These are phyloP conservation scores for Capitella teleta DNA, from an alignment of 1,140 invertebrate genomes.

Conservation along the genomic window DNA sequence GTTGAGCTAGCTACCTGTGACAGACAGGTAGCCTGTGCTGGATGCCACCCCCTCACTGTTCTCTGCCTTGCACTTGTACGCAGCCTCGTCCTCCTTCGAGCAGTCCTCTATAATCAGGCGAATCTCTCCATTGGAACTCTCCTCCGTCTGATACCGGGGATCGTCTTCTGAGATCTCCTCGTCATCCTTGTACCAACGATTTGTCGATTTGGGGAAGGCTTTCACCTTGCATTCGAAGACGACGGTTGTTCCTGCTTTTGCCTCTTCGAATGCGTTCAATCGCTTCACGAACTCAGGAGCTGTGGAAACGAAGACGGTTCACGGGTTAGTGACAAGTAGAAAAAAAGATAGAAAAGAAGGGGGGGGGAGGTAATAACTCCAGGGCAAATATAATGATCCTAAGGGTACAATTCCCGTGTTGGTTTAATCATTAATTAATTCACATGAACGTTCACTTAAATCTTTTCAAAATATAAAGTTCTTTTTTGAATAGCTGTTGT, in stretches of 20 bases:
- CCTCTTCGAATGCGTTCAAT: conserved; percentile 21
- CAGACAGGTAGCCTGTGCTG: conserved; percentile 22
- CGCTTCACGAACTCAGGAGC: conserved; percentile 28
- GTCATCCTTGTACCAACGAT: conserved; percentile 26
- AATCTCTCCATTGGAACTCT: background rate
- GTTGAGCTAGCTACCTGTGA: conserved; percentile 20
- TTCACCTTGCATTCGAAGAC: conserved; percentile 21
- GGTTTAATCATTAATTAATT: too few relatives aligned
- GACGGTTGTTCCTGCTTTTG: conserved; percentile 20
- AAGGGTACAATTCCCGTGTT: too few relatives aligned
- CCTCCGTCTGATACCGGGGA: conserved; percentile 15
- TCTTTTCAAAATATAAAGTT: too few relatives aligned
- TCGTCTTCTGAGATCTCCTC: conserved; percentile 18
- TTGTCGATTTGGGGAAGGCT: conserved; percentile 22
- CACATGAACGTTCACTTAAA: too few relatives aligned
- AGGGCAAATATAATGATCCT: too few relatives aligned
- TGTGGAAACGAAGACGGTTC: too few relatives aligned
- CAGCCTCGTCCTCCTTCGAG: conserved; percentile 25
- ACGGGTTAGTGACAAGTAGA: too few relatives aligned
- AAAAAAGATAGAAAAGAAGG: too few relatives aligned
- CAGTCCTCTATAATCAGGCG: conserved; percentile 2
- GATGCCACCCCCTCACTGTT: conserved; percentile 26
- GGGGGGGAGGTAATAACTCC: too few relatives aligned
- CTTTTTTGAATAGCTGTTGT: too few relatives aligned
- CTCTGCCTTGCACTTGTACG: conserved; percentile 26